Conservation (phyloP, 2,797 vertebrate species). For the Gastrophryne carolinensis region DNA sequence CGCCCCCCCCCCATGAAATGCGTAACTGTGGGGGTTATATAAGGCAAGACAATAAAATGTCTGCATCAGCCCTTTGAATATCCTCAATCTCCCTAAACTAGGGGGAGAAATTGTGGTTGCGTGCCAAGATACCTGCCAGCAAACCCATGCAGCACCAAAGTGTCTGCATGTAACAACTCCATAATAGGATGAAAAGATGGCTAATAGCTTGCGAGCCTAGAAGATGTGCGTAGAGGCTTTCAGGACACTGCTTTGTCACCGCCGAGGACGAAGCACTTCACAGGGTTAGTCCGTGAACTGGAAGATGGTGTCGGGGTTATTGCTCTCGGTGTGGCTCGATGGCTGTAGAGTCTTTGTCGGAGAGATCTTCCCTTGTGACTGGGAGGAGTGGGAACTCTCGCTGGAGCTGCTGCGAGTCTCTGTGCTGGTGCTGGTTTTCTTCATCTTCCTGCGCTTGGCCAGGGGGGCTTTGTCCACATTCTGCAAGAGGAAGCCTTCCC, state of each 20-base stretch:
- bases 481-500: constrained; percentile 97
- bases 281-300: constrained; percentile 81
- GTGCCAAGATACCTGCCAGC: background rate
- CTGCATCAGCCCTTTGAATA: constrained; percentile 32
- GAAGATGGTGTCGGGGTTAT: constrained; percentile 76
- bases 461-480: constrained; percentile 97
- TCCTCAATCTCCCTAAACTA: background rate
- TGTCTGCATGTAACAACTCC: background rate
- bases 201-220: background rate
- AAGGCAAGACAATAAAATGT: constrained; percentile 43
- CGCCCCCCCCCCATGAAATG: background rate
- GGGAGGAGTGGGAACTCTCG: constrained; percentile 91
- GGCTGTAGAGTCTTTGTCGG: constrained; percentile 70
- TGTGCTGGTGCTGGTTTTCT: constrained; percentile 97
- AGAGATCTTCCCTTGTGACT: constrained; percentile 87
- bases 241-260: background rate
- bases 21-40: background rate
- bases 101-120: background rate
- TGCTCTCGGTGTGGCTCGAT: constrained; percentile 67
- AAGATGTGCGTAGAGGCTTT: background rate
- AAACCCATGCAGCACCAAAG: constrained; percentile 16
- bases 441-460: constrained; percentile 98
- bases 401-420: constrained; percentile 98
- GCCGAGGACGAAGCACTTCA: too few relatives aligned
- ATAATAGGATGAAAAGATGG: background rate